Evolutionary conservation across 2,888 invertebrate genomes (phyloP), one percentile per base, ranked within the genome.

Genomic region (Therioaphis trifolii): DNA sequence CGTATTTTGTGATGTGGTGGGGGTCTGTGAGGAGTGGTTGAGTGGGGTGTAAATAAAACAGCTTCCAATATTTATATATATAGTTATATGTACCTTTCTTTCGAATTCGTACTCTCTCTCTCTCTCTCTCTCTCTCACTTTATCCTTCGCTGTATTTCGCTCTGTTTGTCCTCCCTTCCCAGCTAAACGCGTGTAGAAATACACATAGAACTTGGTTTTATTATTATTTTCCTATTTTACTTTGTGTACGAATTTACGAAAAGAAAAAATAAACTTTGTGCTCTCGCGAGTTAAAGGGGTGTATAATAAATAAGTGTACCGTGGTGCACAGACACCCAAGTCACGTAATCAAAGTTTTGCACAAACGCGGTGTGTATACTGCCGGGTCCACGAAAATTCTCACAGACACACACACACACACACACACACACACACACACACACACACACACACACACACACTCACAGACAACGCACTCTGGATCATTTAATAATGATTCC

Each of bases 1-100:
- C 78, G 78, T 78, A 55, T 78, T 78, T 78, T 68, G 69, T 55
- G 78, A 78, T 27, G 68, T 52, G 29, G 40, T n/a, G 40, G 78
- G 78, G 68, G 69, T 68, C 40, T 40, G 5, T 15, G n/a, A n/a
- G n/a, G n/a, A n/a, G n/a, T n/a, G n/a, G n/a, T n/a, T n/a, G n/a
- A n/a, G n/a, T n/a, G n/a, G n/a, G n/a, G n/a, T n/a, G n/a, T n/a
- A 78, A 66, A 78, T 78, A 78, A 78, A 78, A 78, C 66, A 77
- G 46, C 46, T 63, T 77, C 29, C 24, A 21, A n/a, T n/a, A n/a
- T n/a, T n/a, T n/a, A n/a, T n/a, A n/a, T n/a, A n/a, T n/a, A n/a
- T n/a, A n/a, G n/a, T n/a, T n/a, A n/a, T n/a, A n/a, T n/a, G n/a
- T n/a, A n/a, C n/a, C n/a, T n/a, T n/a, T n/a, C n/a, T n/a, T n/a